Evolutionary conservation across 1,140 invertebrate genomes (phyloP).

Genomic region (Phenacoccus solenopsis): DNA sequence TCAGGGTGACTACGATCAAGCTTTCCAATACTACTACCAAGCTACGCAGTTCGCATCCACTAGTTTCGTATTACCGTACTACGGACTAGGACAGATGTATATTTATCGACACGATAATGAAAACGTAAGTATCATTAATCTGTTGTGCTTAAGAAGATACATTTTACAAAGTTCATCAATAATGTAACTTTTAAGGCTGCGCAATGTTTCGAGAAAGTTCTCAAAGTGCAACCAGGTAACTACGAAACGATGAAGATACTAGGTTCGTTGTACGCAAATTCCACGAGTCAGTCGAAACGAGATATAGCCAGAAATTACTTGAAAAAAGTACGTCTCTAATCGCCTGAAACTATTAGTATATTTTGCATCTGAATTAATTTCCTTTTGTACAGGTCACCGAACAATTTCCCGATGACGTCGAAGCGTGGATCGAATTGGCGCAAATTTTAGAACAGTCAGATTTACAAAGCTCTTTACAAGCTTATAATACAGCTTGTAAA

Average conservation of each 20-base stretch:
- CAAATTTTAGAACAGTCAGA: conserved; percentile 96
- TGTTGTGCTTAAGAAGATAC: conserved; percentile 19
- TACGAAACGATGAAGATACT: conserved; percentile 99
- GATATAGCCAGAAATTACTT: conserved; percentile 84
- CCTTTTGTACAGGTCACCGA: conserved; percentile 58
- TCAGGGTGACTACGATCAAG: conserved; percentile 87
- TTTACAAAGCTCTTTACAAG: conserved; percentile 71
- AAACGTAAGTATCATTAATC: conserved; percentile 53
- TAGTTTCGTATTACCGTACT: conserved; percentile 92
- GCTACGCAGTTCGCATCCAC: conserved; percentile 93
- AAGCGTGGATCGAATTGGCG: conserved; percentile 97
- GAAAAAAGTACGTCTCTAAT: conserved; percentile 48
- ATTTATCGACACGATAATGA: conserved; percentile 93
- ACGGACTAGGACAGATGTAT: conserved; percentile 98
- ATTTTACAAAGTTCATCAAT: conserved; percentile 12
- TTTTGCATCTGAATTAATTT: neutral
- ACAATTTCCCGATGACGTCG: conserved; percentile 94
- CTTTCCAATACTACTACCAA: conserved; percentile 99
- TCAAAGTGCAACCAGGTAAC: conserved; percentile 93
- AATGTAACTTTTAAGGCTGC: conserved; percentile 54
- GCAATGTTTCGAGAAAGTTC: conserved; percentile 95
- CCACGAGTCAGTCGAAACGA: conserved; percentile 73
- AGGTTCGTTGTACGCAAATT: conserved; percentile 90
- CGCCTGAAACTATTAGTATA: neutral
- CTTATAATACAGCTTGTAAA: conserved; percentile 85